Evolutionary conservation across 1,140 invertebrate species (phyloP).

Genomic region (Heterodera carotae): DNA sequence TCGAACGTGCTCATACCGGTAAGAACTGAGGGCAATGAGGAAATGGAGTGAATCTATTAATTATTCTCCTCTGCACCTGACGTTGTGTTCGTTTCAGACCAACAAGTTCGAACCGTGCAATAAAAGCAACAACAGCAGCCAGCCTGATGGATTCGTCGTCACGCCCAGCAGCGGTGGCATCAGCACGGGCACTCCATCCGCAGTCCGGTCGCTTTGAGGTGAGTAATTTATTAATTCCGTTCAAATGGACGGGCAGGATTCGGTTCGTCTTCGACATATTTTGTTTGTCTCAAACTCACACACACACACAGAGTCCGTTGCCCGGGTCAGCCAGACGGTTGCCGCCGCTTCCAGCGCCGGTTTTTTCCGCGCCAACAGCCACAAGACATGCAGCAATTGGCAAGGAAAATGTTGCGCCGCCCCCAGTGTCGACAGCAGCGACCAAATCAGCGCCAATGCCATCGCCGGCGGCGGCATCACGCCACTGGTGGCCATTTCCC

Average conservation of each 20-base stretch:
- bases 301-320: too few species aligned
- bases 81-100: too few species aligned
- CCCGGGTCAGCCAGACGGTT: too few species aligned
- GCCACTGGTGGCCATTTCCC: constrained; percentile 8
- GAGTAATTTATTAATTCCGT: too few species aligned
- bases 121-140: not conserved
- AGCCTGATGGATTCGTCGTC: not conserved
- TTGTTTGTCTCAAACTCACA: too few species aligned
- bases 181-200: not conserved
- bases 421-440: not conserved
- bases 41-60: too few species aligned
- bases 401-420: not conserved
- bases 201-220: not conserved
- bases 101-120: not conserved
- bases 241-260: too few species aligned
- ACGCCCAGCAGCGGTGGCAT: not conserved
- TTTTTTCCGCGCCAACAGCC: too few species aligned
- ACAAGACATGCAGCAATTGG: not conserved
- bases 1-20: constrained; percentile 16
- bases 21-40: too few species aligned
- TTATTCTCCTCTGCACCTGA: too few species aligned
- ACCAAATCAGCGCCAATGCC: not conserved
- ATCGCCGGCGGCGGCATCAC: not conserved
- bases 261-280: too few species aligned
- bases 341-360: too few species aligned